Base-by-base conservation (phyloP, 2,888 invertebrate species). In the Molorchus minor region DNA sequence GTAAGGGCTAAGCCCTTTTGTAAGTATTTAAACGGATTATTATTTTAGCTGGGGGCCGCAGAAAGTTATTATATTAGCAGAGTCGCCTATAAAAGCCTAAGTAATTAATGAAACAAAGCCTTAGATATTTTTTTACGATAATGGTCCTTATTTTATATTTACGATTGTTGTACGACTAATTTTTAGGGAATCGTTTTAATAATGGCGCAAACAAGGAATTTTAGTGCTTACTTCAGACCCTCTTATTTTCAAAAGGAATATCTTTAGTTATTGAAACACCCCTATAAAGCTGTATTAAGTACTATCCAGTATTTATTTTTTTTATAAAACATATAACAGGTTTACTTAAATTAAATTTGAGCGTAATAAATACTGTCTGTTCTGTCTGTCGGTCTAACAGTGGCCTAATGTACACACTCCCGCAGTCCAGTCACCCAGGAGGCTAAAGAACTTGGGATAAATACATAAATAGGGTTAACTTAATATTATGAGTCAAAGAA, bases 101-200 rank as follows among this genome's bases (percentile, higher is more conserved):
- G 71, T 71, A 73, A 73, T 73, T 71, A 73, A 68, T 69, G 64
- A 73, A 71, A 72, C 69, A 72, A 69, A 71, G 64, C 62, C 70
- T 46, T 49, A 16, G 36, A 16, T 33, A 47, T 41, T 56, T n/a
- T 56, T 56, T 56, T 56, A 56, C 41, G 56, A 56, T 49, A 47
- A 56, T 56, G 19, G 40, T 19, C 33, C 46, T 29, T 47, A 56
- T 56, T 56, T 40, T 36, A 49, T 15, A 41, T 38, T 49, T 47
- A 41, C 47, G 49, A 30, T 36, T 56, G 15, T 15, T 13, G n/a
- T 49, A 40, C 47, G 53, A 61, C 66, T 67, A 67, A 69, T 69
- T 71, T 69, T 67, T 69, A 58, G 67, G 69, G 67, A 61, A 61
- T 57, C 60, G 61, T 68, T 70, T 65, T 64, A 60, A 64, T 67